Evolutionary conservation across 2,888 invertebrate genomes (phyloP).

Genomic region (Scrobipalpa costella): DNA sequence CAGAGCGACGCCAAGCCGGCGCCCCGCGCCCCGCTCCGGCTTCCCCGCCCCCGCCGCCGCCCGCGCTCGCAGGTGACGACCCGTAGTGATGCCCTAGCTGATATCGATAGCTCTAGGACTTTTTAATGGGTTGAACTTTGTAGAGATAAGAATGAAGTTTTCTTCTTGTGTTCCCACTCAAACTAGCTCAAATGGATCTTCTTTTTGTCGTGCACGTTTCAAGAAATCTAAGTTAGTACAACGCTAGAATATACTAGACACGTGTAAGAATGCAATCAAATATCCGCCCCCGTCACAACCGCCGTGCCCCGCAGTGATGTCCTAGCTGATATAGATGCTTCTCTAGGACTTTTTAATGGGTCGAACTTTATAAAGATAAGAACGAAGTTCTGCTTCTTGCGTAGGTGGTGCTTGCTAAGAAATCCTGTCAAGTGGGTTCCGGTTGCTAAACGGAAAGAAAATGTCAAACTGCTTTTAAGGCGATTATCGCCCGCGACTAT

Average conservation of each 20-base stretch:
- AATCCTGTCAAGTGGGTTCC: no score
- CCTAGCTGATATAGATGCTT: slow-evolving; percentile 22
- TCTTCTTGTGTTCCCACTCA: no score
- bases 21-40: slow-evolving; percentile 46
- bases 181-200: no score
- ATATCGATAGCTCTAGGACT: slow-evolving; percentile 9
- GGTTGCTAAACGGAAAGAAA: no score
- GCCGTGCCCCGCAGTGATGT: slow-evolving; percentile 57
- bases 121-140: not conserved
- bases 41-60: slow-evolving; percentile 52
- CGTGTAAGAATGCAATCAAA: no score
- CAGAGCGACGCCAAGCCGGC: slow-evolving; percentile 71
- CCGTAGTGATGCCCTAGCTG: slow-evolving; percentile 48
- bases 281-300: slow-evolving; percentile 51
- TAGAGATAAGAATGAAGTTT: not conserved
- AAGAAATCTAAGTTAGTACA: no score
- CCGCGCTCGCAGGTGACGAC: slow-evolving; percentile 74
- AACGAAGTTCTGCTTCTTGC: no score
- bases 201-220: no score
- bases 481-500: no score
- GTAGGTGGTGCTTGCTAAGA: no score
- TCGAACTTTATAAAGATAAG: not conserved
- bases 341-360: not conserved
- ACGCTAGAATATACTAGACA: no score
- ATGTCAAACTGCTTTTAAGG: no score